Evolutionary conservation across 2,797 vertebrate genomes (phyloP).

Genomic region (Chloroceryle amazona): DNA sequence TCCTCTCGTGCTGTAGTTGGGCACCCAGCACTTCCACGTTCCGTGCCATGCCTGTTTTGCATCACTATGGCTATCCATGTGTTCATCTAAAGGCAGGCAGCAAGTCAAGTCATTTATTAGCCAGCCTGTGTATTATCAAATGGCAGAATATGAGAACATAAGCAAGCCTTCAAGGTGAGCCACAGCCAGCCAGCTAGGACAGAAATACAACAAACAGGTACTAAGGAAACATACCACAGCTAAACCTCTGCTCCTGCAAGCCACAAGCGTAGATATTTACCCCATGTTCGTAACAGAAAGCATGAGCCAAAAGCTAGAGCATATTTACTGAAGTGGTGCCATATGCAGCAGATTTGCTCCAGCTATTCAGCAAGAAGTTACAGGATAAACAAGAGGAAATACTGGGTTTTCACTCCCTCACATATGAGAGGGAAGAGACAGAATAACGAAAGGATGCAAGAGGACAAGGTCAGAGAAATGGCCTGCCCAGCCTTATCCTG

Average conservation of each 20-base stretch:
- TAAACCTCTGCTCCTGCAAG: neutral
- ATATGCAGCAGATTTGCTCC: neutral
- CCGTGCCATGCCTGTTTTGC: neutral
- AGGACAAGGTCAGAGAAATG: neutral
- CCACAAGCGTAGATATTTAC: neutral
- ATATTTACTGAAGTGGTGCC: neutral
- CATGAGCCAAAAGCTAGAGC: neutral
- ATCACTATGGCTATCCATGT: fast-evolving
- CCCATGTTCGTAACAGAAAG: neutral
- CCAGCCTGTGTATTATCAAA: neutral
- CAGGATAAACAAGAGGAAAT: neutral
- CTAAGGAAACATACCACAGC: neutral
- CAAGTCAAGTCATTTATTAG: neutral
- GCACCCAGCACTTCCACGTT: no score
- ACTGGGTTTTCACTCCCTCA: neutral
- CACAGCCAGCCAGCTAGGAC: neutral
- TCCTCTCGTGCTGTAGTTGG: neutral
- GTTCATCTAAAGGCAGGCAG: neutral
- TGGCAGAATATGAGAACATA: neutral
- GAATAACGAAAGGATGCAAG: neutral
- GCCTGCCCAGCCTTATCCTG: neutral
- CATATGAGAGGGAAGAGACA: neutral
- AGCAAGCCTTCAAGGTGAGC: neutral
- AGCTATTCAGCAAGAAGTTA: neutral
- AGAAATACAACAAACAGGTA: neutral